Evolutionary conservation across 92 coral and sea anemone genomes (phyloP), one percentile per base, ranked within the genome.

Genomic region (Desmophyllum pertusum): DNA sequence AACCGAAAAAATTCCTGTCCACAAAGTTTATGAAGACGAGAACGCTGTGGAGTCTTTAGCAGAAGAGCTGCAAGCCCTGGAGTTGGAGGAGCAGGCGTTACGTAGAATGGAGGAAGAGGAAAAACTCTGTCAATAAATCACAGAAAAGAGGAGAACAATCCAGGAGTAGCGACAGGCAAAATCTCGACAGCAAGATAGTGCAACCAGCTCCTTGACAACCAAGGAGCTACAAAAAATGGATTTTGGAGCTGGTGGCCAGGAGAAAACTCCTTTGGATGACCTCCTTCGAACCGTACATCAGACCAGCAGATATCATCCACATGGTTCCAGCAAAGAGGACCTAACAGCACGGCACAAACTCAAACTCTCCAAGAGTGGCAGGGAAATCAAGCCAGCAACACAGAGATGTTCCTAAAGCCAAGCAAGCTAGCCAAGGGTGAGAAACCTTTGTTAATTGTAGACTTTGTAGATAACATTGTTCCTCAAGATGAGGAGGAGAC

Each of bases 381-480:
- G n/a, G n/a, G n/a, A n/a, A n/a, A n/a, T n/a, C n/a, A n/a, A 31
- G 21, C 72, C 36, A 66, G 5, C 40, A 66, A 66, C 45, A 66
- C 85, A 3, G 64, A 41, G 36, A 81, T 81, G 85, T 81, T 81
- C 48, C 78, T 81, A 19, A 66, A 50, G 14, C 85, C 78, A 33
- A 69, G 41, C n/a, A 53, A 4, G 25, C n/a, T 46, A 29, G 64
- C 64, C n/a, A 83, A 74, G 81, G 87, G 81, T 83, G 76, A 83
- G 59, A 55, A 75, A 74, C 29, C 48, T 1, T 62, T 48, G 25
- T 40, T 9, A 19, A 83, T 83, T 6, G 36, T 74, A 17, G 87
- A 83, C 63, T 83, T 73, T 46, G 59, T 74, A n/a, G n/a, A n/a
- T n/a, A n/a, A n/a, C n/a, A n/a, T n/a, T n/a, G n/a, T n/a, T n/a